These are phyloP conservation scores for Taphrorychus bicolor DNA, from an alignment of 2,888 invertebrate species.

Conservation along the genomic window DNA sequence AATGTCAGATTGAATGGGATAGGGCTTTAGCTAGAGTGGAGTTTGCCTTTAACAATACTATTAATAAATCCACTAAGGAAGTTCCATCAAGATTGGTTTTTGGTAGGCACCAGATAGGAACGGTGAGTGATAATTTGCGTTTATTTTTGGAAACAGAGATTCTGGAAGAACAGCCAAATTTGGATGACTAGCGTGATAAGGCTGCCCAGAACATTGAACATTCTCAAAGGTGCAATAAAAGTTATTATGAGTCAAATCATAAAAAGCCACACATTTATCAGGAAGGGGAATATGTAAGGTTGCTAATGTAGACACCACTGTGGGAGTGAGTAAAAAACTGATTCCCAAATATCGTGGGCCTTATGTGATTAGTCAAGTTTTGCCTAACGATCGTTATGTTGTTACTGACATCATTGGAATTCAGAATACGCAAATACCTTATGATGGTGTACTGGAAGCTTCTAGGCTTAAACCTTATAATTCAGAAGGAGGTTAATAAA, in stretches of 20 bases:
- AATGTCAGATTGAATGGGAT: constrained; percentile 32
- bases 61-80: too few species aligned
- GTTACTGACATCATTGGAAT: constrained; percentile 44
- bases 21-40: constrained; percentile 37
- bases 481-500: too few species aligned
- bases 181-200: background rate
- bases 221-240: constrained; percentile 9
- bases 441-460: too few species aligned
- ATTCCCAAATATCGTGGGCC: constrained; percentile 48
- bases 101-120: too few species aligned
- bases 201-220: background rate
- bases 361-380: constrained; percentile 44
- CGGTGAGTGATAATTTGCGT: too few species aligned
- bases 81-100: too few species aligned
- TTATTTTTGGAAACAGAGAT: too few species aligned
- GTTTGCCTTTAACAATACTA: constrained; percentile 37
- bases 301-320: constrained; percentile 44
- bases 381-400: constrained; percentile 48
- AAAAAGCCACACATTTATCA: too few species aligned
- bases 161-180: constrained; percentile 6
- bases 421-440: constrained; percentile 44
- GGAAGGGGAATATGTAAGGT: constrained; percentile 46
- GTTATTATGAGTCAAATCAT: constrained; percentile 44
- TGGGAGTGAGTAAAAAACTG: constrained; percentile 44
- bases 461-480: too few species aligned